phyloP scores from a whole-genome alignment of 2,797 vertebrate genomes.

The Darevskia nairensis region DNA sequence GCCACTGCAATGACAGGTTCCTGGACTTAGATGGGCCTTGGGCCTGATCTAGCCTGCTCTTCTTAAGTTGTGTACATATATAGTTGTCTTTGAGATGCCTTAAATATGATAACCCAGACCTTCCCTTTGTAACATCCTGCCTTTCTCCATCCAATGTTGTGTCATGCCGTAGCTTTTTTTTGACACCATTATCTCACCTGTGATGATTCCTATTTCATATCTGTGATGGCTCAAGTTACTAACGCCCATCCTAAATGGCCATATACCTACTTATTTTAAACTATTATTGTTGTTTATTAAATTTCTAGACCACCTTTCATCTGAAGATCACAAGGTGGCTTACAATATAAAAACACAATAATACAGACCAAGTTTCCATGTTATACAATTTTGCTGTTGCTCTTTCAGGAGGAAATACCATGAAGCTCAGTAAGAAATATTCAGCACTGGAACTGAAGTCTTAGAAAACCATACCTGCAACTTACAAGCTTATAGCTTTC shows the following conservation, averaged over 20 bases:
- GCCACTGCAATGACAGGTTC: no score
- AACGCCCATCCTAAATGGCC: no score
- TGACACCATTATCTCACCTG: background rate
- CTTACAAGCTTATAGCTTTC: conserved; percentile 86
- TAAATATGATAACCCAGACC: background rate
- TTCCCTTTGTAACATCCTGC: background rate
- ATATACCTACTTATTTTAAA: no score
- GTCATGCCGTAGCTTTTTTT: background rate
- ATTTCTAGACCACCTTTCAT: no score
- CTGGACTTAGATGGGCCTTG: no score
- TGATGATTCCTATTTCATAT: background rate
- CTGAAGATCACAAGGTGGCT: no score
- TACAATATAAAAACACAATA: no score
- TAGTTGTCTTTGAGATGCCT: background rate
- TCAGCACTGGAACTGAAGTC: background rate
- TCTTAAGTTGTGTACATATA: background rate
- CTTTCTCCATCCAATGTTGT: background rate
- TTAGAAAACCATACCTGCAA: conserved; percentile 84
- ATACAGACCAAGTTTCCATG: background rate
- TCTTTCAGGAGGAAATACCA: background rate
- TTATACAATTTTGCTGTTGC: background rate
- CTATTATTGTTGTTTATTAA: no score
- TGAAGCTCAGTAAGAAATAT: background rate
- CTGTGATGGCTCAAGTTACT: no score
- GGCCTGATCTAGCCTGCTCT: no score